Evolutionary conservation across 2,113 vertebrate species (phyloP), one percentile per base, ranked within the genome.

Genomic region (Heloderma charlesbogerti): DNA sequence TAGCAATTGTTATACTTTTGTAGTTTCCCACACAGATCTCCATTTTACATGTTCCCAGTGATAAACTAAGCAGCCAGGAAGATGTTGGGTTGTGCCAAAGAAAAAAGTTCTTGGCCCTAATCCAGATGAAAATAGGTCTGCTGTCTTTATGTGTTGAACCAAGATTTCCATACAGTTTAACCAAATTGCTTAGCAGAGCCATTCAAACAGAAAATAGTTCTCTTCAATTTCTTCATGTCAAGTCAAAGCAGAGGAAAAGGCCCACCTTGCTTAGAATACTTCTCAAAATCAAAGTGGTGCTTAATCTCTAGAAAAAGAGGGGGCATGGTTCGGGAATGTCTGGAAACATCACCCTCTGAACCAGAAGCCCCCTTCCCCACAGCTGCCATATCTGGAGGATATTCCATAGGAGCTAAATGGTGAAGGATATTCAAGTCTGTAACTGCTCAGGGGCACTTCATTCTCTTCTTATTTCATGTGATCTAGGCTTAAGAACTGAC

Each of bases 11-110:
- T 84, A 51, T 74, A 20, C 79, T 91, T 88, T 89, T 10, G 1
- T 77, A 90, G 81, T 90, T 96, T 95, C 92, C 96, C 92, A 92
- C 77, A 60, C 25, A 16, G 12, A 51, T 90, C 67, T 94, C 93
- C 94, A 63, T 86, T 93, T 92, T 87, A 84, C 66, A 89, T 78
- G 7, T 84, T 63, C 3, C 0, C 89, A 86, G 7, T 20, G 78
- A 93, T 94, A 94, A 92, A 89, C 78, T 63, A 71, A 89, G 67
- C 78, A 86, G 75, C 51, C 71, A 89, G 79, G 72, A 91, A 94
- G 89, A 37, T 0, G 60, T 80, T 93, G 78, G 0, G 9, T 79
- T 87, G 0, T 51, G 37, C 18, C 54, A 7, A 93, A 75, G 69
- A 89, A 92, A 92, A 82, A 66, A 91, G 84, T 0, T 37, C 86